Evolutionary conservation across 2,888 invertebrate genomes (phyloP), one percentile per base, ranked within the genome.

Genomic region (Ephialtes manifestator): DNA sequence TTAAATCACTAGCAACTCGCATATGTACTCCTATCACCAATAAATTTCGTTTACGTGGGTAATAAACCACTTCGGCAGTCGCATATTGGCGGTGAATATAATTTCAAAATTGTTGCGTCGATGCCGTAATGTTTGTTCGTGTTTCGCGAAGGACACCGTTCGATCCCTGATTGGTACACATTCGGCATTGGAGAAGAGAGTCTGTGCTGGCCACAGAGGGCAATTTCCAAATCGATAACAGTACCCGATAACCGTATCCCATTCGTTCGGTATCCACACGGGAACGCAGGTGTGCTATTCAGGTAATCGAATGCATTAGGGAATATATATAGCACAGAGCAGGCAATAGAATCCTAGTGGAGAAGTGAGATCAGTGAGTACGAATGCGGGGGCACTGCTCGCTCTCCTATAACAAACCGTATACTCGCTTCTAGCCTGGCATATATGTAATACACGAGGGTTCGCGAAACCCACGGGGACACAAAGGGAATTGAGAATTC

Each of bases 161-260:
- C 28, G 74, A 74, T 74, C 46, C 60, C 3, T 18, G 46, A 5
- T 24, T 10, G 39, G 71, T 39, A 24, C 15, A 3, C 35, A 31
- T n/a, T 35, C 18, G 18, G 18, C 18, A 18, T 39, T 0, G 4
- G 18, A 18, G 51, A 51, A n/a, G 18, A 51, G 51, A 51, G 8
- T 7, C 18, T 51, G 18, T 31, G 4, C 24, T 18, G 35, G 48
- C 35, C 65, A 48, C 72, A 58, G 67, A 39, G 77, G 72, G 51
- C 83, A 72, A 83, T 83, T 78, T 78, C 58, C 46, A 72, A 67
- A 83, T 83, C 77, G 83, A 77, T 83, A 87, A 85, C 81, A 39
- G 58, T 51, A 67, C 81, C 72, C 35, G 76, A 83, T 84, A 87
- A 76, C 24, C 60, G 43, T 65, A 81, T 80, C 74, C 58, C 81